Evolutionary conservation across 2,797 vertebrate genomes (phyloP).

Genomic region (Lophotriccus pileatus): DNA sequence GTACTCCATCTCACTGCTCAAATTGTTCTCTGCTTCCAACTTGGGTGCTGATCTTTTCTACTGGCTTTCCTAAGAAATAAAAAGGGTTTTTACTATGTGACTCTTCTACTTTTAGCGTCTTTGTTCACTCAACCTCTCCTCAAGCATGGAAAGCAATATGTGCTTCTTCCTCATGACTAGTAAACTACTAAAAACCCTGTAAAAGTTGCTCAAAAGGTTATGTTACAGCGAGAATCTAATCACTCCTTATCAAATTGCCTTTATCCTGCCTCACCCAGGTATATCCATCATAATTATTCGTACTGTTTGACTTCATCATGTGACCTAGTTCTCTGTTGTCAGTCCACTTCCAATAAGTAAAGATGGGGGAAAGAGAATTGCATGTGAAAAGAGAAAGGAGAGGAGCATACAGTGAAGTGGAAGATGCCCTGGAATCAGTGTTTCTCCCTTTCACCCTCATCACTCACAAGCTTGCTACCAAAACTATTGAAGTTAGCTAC

Average conservation of each 20-base stretch:
- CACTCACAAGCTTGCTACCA: not conserved
- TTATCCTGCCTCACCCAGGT: not conserved
- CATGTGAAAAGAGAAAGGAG: not conserved
- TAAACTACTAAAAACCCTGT: not conserved
- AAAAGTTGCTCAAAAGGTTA: not conserved
- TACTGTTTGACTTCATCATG: not conserved
- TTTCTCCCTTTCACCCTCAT: not conserved
- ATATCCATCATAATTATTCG: not conserved
- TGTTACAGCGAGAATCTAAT: not conserved
- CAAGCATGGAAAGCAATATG: not conserved
- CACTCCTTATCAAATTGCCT: not conserved
- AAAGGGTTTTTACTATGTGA: not conserved
- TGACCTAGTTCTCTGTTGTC: not conserved
- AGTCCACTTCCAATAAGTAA: not conserved
- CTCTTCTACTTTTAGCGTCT: not conserved
- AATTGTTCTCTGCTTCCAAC: not conserved
- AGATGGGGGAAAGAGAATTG: not conserved
- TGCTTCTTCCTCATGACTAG: not conserved
- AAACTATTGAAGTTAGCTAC: not conserved
- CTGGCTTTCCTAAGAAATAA: not conserved
- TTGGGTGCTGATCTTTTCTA: not conserved
- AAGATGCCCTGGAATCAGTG: not conserved
- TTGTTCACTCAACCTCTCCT: not conserved
- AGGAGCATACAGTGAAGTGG: not conserved
- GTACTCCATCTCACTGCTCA: not conserved